phyloP scores from a whole-genome alignment of 2,113 vertebrate genomes.

The Ranitomeya imitator region DNA sequence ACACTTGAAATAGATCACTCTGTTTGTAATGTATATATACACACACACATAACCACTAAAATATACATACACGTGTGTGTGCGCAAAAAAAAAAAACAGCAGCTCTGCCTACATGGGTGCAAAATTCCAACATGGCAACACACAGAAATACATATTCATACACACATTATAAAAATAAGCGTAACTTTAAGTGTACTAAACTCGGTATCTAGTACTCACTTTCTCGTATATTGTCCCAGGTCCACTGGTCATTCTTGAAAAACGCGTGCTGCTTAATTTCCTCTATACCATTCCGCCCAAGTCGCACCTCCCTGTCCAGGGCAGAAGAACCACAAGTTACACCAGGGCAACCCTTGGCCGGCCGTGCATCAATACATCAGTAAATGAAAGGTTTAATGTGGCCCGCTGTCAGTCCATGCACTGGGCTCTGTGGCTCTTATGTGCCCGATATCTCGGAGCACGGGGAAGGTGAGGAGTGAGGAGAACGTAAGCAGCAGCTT shows the following conservation, averaged over 20 bases:
- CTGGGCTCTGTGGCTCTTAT: conserved; percentile 46
- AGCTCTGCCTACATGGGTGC: no score
- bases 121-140: no score
- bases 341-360: background rate
- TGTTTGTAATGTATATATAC: no score
- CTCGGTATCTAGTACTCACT: conserved; percentile 74
- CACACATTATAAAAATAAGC: no score
- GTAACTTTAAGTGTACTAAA: no score
- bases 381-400: background rate
- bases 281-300: conserved; percentile 93
- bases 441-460: conserved; percentile 51
- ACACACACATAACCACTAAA: no score
- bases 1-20: no score
- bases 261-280: conserved; percentile 96
- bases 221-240: conserved; percentile 94
- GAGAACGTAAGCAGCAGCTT: background rate
- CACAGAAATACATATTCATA: no score
- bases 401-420: background rate
- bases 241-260: conserved; percentile 98
- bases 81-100: no score
- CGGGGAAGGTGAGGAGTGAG: background rate
- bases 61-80: no score
- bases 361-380: background rate
- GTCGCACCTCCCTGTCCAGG: conserved; percentile 88
- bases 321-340: conserved; percentile 63